Conservation (phyloP, 2,888 invertebrate genomes). For the Electrophaes corylata region DNA sequence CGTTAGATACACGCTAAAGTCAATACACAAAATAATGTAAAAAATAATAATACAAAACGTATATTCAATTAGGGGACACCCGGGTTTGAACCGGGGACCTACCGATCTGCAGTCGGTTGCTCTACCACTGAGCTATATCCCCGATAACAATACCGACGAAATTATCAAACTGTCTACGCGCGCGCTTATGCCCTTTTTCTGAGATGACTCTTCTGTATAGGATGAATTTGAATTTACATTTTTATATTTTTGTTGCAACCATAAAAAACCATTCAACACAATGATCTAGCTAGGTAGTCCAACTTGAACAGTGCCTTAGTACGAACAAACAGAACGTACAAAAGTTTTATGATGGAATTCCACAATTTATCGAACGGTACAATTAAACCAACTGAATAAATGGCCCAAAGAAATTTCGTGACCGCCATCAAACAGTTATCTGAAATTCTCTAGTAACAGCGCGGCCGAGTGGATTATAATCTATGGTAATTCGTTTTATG, state of each 20-base stretch:
- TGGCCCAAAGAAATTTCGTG: constrained; percentile 27
- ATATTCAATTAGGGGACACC: constrained; percentile 53
- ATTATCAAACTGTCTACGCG: not conserved
- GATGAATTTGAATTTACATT: no score
- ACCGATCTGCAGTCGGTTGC: constrained; percentile 68
- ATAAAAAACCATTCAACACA: no score
- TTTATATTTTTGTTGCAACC: no score
- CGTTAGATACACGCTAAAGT: no score
- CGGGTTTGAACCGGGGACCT: constrained; percentile 69
- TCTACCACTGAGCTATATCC: constrained; percentile 69
- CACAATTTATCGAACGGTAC: constrained; percentile 6
- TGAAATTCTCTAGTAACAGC: constrained; percentile 17
- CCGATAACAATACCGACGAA: constrained; percentile 27
- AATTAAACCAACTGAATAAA: constrained; percentile 24
- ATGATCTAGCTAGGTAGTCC: no score
- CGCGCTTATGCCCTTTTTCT: not conserved
- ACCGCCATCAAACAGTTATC: constrained; percentile 32
- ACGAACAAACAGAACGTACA: not conserved
- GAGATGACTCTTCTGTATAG: no score
- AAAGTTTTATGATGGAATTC: not conserved
- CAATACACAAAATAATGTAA: not conserved
- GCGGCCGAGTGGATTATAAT: constrained; percentile 32
- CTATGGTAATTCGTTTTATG: constrained; percentile 40
- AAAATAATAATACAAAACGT: constrained; percentile 4
- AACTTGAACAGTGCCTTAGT: no score